A percentile compares a stretch with the other conserved stretches of the same genome.
These are phyloP conservation scores for Volucella zonaria DNA, from an alignment of 2,888 invertebrate species.

Conservation along the genomic window DNA sequence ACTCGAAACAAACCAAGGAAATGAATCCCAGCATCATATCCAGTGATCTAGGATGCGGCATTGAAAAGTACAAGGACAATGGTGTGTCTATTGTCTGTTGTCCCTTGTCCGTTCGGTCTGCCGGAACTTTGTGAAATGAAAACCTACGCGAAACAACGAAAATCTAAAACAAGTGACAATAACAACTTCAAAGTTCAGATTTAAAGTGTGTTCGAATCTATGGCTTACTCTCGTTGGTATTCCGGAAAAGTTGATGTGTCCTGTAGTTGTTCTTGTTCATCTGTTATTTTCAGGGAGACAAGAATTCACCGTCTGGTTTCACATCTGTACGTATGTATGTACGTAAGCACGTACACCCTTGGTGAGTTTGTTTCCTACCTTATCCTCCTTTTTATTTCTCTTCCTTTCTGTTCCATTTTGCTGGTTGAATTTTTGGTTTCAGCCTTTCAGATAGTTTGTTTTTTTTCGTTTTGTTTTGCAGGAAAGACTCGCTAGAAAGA, in stretches of 20 bases:
- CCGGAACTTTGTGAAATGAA: slow-evolving; percentile 2
- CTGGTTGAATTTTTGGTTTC: slow-evolving; percentile 57
- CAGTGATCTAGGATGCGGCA: slow-evolving; percentile 44
- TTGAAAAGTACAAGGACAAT: slow-evolving; percentile 48
- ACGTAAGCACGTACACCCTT: not conserved
- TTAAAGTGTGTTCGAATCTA: slow-evolving; percentile 67
- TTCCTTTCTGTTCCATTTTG: slow-evolving; percentile 28
- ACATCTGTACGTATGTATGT: no score
- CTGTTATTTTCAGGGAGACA: slow-evolving; percentile 16
- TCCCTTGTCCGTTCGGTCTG: not conserved
- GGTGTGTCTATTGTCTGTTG: slow-evolving; percentile 8
- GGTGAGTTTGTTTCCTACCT: slow-evolving; percentile 39
- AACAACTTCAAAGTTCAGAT: slow-evolving; percentile 69
- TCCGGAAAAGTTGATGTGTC: slow-evolving; percentile 53
- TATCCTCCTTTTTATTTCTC: not conserved
- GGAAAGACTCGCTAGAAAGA: slow-evolving; percentile 8
- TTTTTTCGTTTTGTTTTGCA: slow-evolving; percentile 60
- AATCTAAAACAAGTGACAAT: slow-evolving; percentile 71
- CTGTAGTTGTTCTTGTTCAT: slow-evolving; percentile 55
- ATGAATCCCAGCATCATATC: slow-evolving; percentile 19
- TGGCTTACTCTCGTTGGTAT: slow-evolving; percentile 62
- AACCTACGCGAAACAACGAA: slow-evolving; percentile 36
- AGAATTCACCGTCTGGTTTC: slow-evolving; percentile 2
- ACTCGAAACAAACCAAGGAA: not conserved
- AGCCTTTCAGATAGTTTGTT: slow-evolving; percentile 46